Base-by-base conservation (phyloP, 2,797 vertebrate species). In the Anabas testudineus region DNA sequence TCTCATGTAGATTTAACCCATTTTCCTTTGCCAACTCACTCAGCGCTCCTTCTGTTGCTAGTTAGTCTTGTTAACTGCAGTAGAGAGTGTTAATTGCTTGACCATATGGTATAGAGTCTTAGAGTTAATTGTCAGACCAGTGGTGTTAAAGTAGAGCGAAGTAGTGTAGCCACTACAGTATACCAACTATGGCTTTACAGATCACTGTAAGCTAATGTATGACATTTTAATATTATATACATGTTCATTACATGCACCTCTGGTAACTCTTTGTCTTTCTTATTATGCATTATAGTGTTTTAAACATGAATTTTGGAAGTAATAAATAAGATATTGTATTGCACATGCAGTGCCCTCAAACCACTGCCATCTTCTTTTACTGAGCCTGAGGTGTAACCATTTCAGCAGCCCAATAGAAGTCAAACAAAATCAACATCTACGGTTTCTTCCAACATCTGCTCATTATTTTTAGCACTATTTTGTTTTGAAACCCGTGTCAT, bases 1-100 rank as follows among this genome's bases (percentile, higher is more conserved):
- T 67, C 61, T 74, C 77, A 76, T 70, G 69, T 78, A 81, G 88
- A 89, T 83, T 84, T 74, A 85, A 85, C 83, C 81, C 74, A 70
- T 82, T 82, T 70, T 59, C 72, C 59, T 22, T 49, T 59, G 87
- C 84, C 85, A 90, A 83, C 67, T 56, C 56, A 32, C 74, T 59
- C 65, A 58, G 62, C 16, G 57, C 32, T 85, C 84, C 85, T 88
- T 87, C 83, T 90, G 87, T 60, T 72, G 78, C 69, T 80, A 67
- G 76, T 86, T 79, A 78, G 68, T 76, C 71, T 85, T 74, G 79
- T 79, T 86, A 90, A 81, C 82, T 59, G 70, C 68, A 54, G 62
- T 52, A 66, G 78, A 64, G 67, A 79, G 76, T 57, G 82, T 70
- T 84, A 85, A 86, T 76, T 82, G 77, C 55, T 69, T 62, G 74